Evolutionary conservation across 2,113 vertebrate genomes (phyloP).

Genomic region (Eurypyga helias): DNA sequence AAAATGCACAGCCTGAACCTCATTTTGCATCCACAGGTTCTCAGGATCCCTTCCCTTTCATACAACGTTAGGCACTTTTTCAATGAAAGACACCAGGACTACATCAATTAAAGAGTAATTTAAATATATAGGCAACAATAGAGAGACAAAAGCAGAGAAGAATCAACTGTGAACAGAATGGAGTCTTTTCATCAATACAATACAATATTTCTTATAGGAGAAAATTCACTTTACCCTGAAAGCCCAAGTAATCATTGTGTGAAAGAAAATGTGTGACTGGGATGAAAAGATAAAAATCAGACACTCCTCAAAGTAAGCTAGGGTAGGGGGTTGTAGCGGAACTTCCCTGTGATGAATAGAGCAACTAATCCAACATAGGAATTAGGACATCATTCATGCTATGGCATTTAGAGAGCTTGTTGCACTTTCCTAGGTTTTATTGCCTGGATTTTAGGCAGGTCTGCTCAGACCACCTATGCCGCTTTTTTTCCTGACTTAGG

Average conservation of each 20-base stretch:
- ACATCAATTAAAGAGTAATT: conserved; percentile 62
- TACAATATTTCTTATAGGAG: conserved; percentile 7
- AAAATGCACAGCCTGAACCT: conserved; percentile 37
- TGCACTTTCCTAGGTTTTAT: neutral
- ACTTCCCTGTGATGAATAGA: conserved; percentile 9
- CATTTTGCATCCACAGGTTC: conserved; percentile 11
- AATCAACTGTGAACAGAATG: conserved; percentile 35
- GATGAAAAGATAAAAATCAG: conserved; percentile 54
- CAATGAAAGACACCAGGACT: conserved; percentile 26
- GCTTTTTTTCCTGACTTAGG: conserved; percentile 12
- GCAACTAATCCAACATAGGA: neutral
- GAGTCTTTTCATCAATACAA: conserved; percentile 46
- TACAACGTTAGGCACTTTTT: neutral
- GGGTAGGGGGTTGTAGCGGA: neutral
- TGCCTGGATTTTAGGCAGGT: neutral
- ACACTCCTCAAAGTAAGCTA: conserved; percentile 10
- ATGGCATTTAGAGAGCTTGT: neutral
- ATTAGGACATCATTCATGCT: neutral
- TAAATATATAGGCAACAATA: conserved; percentile 50
- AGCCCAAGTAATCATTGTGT: conserved; percentile 41
- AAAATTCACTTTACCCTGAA: conserved; percentile 39
- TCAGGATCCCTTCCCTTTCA: neutral
- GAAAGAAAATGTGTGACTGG: conserved; percentile 24
- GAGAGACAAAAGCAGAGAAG: conserved; percentile 28
- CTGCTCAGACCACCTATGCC: conserved; percentile 6